phyloP scores from a whole-genome alignment of 2,797 vertebrate species.

The Sandelia bainsii region DNA sequence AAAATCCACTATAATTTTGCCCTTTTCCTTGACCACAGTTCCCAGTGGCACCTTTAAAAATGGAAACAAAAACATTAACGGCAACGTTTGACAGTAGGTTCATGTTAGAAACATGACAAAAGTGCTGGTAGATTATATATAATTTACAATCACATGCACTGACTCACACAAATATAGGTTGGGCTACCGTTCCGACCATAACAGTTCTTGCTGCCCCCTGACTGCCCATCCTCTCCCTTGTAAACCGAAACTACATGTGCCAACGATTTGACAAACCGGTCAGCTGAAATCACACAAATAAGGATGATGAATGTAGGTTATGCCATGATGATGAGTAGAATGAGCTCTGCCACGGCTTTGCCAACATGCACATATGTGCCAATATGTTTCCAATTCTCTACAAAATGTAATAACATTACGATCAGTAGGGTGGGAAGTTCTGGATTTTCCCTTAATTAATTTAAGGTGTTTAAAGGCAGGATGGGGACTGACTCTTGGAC shows the following conservation, averaged over 20 bases:
- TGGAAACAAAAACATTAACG: background rate
- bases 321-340: background rate
- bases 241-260: slow-evolving; percentile 85
- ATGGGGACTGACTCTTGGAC: background rate
- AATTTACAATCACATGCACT: background rate
- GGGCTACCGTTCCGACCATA: slow-evolving; percentile 85
- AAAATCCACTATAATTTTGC: slow-evolving; percentile 86
- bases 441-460: background rate
- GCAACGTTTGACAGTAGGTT: background rate
- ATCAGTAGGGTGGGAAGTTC: background rate
- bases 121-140: background rate
- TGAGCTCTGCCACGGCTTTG: background rate
- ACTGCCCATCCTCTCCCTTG: slow-evolving; percentile 84
- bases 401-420: too few species aligned
- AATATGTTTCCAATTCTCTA: too few species aligned
- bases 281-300: slow-evolving; percentile 79
- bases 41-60: slow-evolving; percentile 90
- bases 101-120: background rate
- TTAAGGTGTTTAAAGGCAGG: background rate
- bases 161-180: slow-evolving; percentile 86
- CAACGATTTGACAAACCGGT: slow-evolving; percentile 90
- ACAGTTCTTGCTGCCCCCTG: slow-evolving; percentile 91
- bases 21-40: slow-evolving; percentile 91
- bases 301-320: background rate
- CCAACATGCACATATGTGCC: too few species aligned